Evolutionary conservation across 2,113 vertebrate species (phyloP).

Genomic region (Trinectes maculatus): DNA sequence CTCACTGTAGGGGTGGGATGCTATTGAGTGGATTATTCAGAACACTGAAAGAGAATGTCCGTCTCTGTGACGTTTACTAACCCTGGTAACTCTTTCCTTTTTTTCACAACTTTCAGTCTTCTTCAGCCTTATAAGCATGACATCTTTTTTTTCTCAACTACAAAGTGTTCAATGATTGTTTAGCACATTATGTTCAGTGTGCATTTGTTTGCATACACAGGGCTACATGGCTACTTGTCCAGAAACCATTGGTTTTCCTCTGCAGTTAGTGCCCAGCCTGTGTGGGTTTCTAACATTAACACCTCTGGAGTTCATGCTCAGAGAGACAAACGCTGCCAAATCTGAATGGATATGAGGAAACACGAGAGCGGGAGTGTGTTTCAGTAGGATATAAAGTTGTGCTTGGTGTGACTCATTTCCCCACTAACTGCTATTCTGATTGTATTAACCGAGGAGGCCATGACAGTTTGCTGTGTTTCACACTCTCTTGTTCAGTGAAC

Average conservation of each 20-base stretch:
- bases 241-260: too few relatives aligned
- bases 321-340: constrained; percentile 44
- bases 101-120: constrained; percentile 62
- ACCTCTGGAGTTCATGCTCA: constrained; percentile 10
- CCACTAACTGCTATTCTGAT: constrained; percentile 1
- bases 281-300: not conserved
- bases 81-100: constrained; percentile 79
- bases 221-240: too few relatives aligned
- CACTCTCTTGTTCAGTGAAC: not conserved
- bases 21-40: constrained; percentile 99
- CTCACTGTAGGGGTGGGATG: constrained; percentile 95
- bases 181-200: not conserved
- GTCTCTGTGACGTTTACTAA: constrained; percentile 80
- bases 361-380: not conserved
- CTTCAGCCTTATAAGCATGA: not conserved
- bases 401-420: constrained; percentile 9
- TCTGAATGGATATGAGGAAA: constrained; percentile 9
- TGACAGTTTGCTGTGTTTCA: not conserved
- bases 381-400: constrained; percentile 6
- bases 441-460: not conserved
- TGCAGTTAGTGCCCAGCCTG: not conserved
- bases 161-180: not conserved
- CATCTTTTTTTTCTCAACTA: not conserved
- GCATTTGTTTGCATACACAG: constrained; percentile 40
- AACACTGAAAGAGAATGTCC: constrained; percentile 89